Base-by-base conservation (phyloP, 1,140 invertebrate genomes). In the Platyscapa corneri region DNA sequence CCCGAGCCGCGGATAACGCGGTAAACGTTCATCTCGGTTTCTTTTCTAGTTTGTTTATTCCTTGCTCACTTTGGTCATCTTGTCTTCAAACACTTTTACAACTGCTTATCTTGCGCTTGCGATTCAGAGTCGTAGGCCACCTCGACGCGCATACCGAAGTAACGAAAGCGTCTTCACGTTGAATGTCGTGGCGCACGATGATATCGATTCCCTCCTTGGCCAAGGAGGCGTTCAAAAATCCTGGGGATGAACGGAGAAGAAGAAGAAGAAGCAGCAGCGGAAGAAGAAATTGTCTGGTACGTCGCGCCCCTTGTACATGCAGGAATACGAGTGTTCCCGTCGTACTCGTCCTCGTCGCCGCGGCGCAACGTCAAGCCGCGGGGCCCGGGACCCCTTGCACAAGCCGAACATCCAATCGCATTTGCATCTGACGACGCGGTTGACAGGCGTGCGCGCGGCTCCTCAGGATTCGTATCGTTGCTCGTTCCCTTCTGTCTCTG, bases 361-460 rank as follows among this genome's bases (percentile, higher is more conserved):
- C 46, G n/a, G 10, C 14, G 27, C 27, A 32, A 79, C 46, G 64
- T 42, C 75, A 78, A 79, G 64, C 27, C 77, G 56, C 56, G 34
- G 37, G n/a, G 5, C 27, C 76, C 16, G 53, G 49, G 7, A 3
- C 23, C 49, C 27, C 39, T 12, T 34, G 49, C 64, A 32, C 56
- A 32, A 34, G 76, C 76, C 37, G 76, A 79, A 27, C 77, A 80
- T 82, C 64, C 85, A 83, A 86, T 86, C 80, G 72, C 75, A 78
- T 86, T 83, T 86, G 75, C 80, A 86, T 86, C 85, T 39, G 78
- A 82, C 78, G 84, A 82, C 64, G 64, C 74, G 67, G 77, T 72
- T 85, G 84, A 85, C 84, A 81, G 84, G 75, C 77, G 78, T 65
- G 49, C 46, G 49, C 65, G 42, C 74, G 64, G 49, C 70, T 72